Percentiles rank a stretch among this genome's conserved stretches.
phyloP scores from a whole-genome alignment of 92 coral and sea anemone genomes.

The Virgularia gustaviana region DNA sequence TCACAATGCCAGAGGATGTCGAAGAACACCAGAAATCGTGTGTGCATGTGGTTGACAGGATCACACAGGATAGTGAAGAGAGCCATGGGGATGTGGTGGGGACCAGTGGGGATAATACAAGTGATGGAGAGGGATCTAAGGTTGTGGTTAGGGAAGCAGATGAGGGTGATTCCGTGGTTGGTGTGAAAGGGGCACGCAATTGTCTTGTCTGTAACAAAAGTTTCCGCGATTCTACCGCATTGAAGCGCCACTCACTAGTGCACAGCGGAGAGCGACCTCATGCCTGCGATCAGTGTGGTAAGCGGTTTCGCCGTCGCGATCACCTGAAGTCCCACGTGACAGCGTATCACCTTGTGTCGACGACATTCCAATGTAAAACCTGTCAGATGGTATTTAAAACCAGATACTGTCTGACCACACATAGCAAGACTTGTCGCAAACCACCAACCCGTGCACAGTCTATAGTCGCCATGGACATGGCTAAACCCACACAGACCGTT shows the following conservation, averaged over 20 bases:
- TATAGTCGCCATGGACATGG: background rate
- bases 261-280: slow-evolving; percentile 38
- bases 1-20: background rate
- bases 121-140: background rate
- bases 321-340: slow-evolving; percentile 30
- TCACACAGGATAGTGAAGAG: background rate
- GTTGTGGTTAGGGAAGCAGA: background rate
- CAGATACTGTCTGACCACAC: slow-evolving; percentile 17
- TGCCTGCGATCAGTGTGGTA: slow-evolving; percentile 17
- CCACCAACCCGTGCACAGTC: background rate
- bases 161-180: background rate
- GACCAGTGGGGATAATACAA: background rate
- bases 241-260: slow-evolving; percentile 27
- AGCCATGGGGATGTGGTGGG: background rate
- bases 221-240: slow-evolving; percentile 21
- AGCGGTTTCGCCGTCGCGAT: slow-evolving; percentile 39
- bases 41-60: background rate
- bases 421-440: slow-evolving; percentile 10
- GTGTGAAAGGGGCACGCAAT: background rate
- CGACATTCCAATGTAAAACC: slow-evolving; percentile 9
- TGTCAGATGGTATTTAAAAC: slow-evolving; percentile 22
- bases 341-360: slow-evolving; percentile 21
- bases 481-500: background rate
- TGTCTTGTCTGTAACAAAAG: slow-evolving; percentile 19
- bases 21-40: slow-evolving; percentile 23